These are phyloP conservation scores for Pemphigus obesinymphae DNA, from an alignment of 1,140 invertebrate genomes.

Conservation along the genomic window DNA sequence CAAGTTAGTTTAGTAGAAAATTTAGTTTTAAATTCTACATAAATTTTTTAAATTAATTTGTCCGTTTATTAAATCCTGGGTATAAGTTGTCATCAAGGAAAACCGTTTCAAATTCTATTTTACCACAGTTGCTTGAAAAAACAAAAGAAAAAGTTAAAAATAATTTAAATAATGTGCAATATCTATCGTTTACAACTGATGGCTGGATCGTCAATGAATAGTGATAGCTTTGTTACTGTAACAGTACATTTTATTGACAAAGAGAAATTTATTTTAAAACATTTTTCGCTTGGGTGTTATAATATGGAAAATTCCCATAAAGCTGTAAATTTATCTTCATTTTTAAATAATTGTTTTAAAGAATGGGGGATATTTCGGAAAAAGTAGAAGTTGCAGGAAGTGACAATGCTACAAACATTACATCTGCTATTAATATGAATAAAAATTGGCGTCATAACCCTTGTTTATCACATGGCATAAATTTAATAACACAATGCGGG, in stretches of 20 bases:
- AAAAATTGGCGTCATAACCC: too few species aligned
- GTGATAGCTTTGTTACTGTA: constrained; percentile 4
- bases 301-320: background rate
- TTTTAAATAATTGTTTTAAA: constrained; percentile 17
- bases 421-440: too few species aligned
- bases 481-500: too few species aligned
- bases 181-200: constrained; percentile 46
- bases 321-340: background rate
- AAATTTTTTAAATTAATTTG: too few species aligned
- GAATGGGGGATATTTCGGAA: too few species aligned
- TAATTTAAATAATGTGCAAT: background rate
- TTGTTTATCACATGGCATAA: too few species aligned
- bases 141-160: constrained; percentile 41
- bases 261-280: constrained; percentile 37
- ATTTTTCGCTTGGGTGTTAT: constrained; percentile 43
- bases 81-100: background rate
- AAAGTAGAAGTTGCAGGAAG: too few species aligned
- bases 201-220: constrained; percentile 43
- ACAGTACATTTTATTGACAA: constrained; percentile 46
- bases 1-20: background rate
- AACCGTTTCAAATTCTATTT: constrained; percentile 12
- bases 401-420: too few species aligned
- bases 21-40: too few species aligned
- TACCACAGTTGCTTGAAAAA: constrained; percentile 43
- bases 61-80: background rate